phyloP scores from a whole-genome alignment of 2,113 vertebrate species.

The Theristicus caerulescens region DNA sequence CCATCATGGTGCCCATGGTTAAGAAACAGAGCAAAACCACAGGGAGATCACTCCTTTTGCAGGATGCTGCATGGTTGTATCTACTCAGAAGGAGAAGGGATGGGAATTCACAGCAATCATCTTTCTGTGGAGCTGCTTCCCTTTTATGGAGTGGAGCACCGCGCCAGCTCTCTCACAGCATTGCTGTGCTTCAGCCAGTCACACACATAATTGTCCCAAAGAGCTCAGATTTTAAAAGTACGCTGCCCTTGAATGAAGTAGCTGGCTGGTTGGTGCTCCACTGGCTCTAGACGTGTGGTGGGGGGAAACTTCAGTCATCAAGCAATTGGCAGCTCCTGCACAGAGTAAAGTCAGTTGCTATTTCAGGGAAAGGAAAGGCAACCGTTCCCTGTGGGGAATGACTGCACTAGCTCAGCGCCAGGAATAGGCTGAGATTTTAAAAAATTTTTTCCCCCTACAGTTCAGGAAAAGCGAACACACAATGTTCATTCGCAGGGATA shows the following conservation, averaged over 20 bases:
- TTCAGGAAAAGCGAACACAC: slow-evolving; percentile 72
- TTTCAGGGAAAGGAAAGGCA: slow-evolving; percentile 77
- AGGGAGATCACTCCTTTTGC: background rate
- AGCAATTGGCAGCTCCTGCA: background rate
- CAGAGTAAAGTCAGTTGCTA: slow-evolving; percentile 69
- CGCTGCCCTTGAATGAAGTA: background rate
- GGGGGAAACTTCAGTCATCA: background rate
- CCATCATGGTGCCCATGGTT: background rate
- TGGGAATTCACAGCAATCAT: background rate
- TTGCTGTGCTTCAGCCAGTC: background rate
- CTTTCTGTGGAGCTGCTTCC: background rate
- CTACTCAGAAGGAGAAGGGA: background rate
- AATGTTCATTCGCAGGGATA: slow-evolving; percentile 68
- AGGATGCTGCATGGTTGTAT: background rate
- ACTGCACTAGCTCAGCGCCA: slow-evolving; percentile 66
- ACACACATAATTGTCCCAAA: background rate
- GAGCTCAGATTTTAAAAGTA: slow-evolving; percentile 41
- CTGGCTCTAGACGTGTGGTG: background rate
- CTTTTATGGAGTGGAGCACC: background rate
- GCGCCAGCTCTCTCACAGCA: background rate
- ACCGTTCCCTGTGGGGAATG: slow-evolving; percentile 58
- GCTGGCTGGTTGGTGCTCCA: background rate
- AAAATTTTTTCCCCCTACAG: background rate
- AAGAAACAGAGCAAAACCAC: background rate
- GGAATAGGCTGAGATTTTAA: slow-evolving; percentile 53